phyloP scores from a whole-genome alignment of 2,797 vertebrate genomes.

The Heliangelus exortis region DNA sequence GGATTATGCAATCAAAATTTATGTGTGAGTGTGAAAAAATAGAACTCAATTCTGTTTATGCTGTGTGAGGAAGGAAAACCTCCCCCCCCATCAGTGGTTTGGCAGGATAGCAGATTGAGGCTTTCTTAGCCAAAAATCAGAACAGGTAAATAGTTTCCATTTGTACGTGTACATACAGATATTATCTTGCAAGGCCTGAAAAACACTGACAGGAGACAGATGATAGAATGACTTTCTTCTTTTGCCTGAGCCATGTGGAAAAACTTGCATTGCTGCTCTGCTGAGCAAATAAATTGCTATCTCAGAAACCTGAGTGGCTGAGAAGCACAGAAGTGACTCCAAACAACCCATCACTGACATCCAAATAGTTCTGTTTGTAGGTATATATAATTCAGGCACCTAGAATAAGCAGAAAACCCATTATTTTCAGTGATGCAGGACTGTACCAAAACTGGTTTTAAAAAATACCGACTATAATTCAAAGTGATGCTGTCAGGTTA shows the following conservation, averaged over 20 bases:
- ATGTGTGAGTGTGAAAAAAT: background rate
- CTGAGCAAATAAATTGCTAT: accelerated
- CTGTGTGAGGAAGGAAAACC: background rate
- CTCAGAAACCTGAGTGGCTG: background rate
- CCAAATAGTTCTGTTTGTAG: background rate
- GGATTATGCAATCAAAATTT: background rate
- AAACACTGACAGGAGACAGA: background rate
- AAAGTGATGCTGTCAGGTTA: background rate
- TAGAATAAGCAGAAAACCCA: background rate
- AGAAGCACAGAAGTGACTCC: background rate
- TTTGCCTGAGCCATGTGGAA: background rate
- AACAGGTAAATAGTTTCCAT: slow-evolving; percentile 32
- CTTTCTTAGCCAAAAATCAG: background rate
- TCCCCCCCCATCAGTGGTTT: background rate
- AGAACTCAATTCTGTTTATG: background rate
- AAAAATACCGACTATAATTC: background rate
- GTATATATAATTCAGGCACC: background rate
- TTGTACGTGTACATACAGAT: background rate
- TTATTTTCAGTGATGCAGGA: background rate
- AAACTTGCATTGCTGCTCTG: background rate
- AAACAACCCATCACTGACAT: background rate
- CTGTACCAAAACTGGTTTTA: background rate
- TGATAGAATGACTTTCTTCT: background rate
- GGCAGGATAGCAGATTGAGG: background rate
- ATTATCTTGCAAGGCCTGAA: background rate